phyloP scores from a whole-genome alignment of 2,797 vertebrate species.

The Falco biarmicus region DNA sequence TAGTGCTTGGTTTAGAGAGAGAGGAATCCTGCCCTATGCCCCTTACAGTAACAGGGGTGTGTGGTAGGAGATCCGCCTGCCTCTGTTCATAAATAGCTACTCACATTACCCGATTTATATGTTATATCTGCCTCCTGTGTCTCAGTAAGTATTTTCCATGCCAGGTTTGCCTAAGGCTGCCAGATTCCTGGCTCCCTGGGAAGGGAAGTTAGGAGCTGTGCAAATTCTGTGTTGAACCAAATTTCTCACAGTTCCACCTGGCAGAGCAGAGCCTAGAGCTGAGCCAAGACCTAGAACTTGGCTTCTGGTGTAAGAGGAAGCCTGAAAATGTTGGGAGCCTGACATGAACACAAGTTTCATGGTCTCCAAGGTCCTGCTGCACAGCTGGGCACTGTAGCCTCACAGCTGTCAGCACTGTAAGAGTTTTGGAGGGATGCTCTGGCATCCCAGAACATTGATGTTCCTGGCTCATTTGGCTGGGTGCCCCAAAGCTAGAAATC shows the following conservation, averaged over 20 bases:
- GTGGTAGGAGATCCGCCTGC: too few relatives aligned
- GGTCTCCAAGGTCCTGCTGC: neutral
- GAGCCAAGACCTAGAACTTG: neutral
- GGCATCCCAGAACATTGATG: neutral
- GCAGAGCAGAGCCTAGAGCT: neutral
- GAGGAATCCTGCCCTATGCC: neutral
- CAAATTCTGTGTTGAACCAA: neutral
- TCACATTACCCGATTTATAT: too few relatives aligned
- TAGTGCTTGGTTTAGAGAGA: neutral
- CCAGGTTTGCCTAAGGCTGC: neutral
- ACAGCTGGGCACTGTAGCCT: neutral
- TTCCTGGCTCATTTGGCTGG: neutral
- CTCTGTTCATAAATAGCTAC: neutral
- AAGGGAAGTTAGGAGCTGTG: neutral
- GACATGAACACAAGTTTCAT: neutral
- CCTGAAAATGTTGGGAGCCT: neutral
- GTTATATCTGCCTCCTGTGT: neutral
- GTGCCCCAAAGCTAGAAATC: neutral
- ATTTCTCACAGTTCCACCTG: neutral
- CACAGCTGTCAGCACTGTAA: neutral
- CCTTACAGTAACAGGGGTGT: rapidly evolving
- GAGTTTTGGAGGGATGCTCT: neutral
- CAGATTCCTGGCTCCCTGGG: neutral
- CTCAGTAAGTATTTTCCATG: neutral
- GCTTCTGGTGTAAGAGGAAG: neutral